Evolutionary conservation across 2,888 invertebrate genomes (phyloP), one percentile per base, ranked within the genome.

Genomic region (Phasia obesa): DNA sequence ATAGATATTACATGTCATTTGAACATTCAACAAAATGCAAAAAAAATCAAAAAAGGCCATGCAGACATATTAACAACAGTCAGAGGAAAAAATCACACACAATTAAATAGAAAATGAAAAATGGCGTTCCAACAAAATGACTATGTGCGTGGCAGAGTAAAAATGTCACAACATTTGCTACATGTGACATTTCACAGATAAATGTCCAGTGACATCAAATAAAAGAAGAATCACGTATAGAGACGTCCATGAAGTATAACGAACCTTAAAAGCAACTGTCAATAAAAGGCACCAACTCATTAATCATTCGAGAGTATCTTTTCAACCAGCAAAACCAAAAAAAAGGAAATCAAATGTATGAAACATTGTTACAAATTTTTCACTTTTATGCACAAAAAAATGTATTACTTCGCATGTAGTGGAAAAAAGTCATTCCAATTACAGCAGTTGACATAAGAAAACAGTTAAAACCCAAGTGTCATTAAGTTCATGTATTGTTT

Each of bases 201-300:
- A 11, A 27, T 0, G 11, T 17, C 38, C 38, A 69, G 13, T 55
- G 53, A 51, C 15, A 62, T 17, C 1, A 23, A 17, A 23, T n/a
- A 7, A 47, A 53, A 27, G 4, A n/a, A 73, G 42, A 47, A 13
- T 0, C 17, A 23, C 6, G n/a, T 11, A 4, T 6, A 11, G 9
- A 35, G 35, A 42, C 15, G n/a, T n/a, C 13, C 1, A n/a, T 38
- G 13, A 38, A 38, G 13, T 15, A 13, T 4, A 15, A 42, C 42
- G 4, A 15, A 19, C 21, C 49, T 77, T 55, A 53, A 60, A 59
- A 44, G 35, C 47, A 67, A 73, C 31, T 69, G 81, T 69, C 73
- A 81, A 77, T 81, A 57, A 31, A 57, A 59, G 38, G 35, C 6
- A 57, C 19, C 47, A 35, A 27, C 31, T 62, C 71, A 81, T 77